Base-by-base conservation (phyloP, 2,113 vertebrate species). In the Perccottus glenii region DNA sequence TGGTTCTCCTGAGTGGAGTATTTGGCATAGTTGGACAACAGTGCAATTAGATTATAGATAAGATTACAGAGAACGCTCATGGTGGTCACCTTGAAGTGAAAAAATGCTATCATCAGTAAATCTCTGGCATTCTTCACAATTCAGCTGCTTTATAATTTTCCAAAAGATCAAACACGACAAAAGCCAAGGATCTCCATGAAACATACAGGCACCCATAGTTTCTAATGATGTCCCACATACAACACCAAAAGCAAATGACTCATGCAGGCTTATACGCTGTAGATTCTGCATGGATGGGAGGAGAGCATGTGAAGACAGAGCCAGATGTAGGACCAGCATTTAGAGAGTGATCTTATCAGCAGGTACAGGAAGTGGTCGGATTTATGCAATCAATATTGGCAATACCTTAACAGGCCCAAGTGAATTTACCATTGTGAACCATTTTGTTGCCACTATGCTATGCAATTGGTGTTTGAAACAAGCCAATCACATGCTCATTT, bases 51-150 rank as follows among this genome's bases (percentile, higher is more conserved):
- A 8, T 16, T n/a, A n/a, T 10, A 16, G 48, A 50, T 36, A 27
- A 36, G 38, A 71, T 77, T 53, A 67, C 6, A 75, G 73, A 56
- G 49, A n/a, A n/a, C 51, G 47, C 35, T 36, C 11, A 49, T 35
- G 60, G 60, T 33, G 67, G 58, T 58, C 59, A 33, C 35, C 6
- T 27, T 44, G 11, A 50, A 9, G 70, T 33, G 11, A 16, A 50
- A 72, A 78, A 59, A 73, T 36, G 8, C 14, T 11, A 64, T 73
- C 66, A 81, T 71, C 63, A 56, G 11, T 6, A 66, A 53, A 74
- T 73, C 56, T 67, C 43, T 36, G 4, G 33, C 15, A 79, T 67
- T 78, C 59, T 60, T 61, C 67, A 62, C 32, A 77, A 43, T 57
- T 69, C 62, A 50, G 12, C 60, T 16, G 12, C 36, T 62, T n/a